These are phyloP conservation scores for Trichoplusia ni DNA, from an alignment of 1,140 invertebrate species.

Conservation along the genomic window DNA sequence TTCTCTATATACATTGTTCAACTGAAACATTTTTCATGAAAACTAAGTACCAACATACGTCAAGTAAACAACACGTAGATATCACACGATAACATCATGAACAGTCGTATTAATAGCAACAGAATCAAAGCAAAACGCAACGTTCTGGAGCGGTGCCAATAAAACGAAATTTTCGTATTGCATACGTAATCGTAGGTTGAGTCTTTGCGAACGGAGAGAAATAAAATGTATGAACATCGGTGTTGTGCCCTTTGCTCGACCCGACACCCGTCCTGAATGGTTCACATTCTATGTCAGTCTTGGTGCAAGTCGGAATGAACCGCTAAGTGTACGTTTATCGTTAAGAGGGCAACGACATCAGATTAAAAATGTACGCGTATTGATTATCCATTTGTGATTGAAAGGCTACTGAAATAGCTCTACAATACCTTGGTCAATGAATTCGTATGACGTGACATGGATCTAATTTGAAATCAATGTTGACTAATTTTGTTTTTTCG, in stretches of 20 bases:
- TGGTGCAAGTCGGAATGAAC: background rate
- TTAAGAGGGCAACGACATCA: conserved; percentile 20
- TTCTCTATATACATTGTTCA: background rate
- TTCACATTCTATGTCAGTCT: background rate
- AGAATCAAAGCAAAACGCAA: conserved; percentile 57
- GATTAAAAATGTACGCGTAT: conserved; percentile 29
- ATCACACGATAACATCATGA: conserved; percentile 49
- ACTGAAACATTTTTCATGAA: conserved; percentile 1
- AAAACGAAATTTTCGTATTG: conserved; percentile 48
- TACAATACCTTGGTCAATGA: conserved; percentile 7
- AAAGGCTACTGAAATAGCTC: conserved; percentile 1
- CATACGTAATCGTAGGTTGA: conserved; percentile 40
- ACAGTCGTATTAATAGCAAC: conserved; percentile 62
- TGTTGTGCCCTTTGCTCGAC: conserved; percentile 14
- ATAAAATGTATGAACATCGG: background rate
- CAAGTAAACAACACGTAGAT: conserved; percentile 42
- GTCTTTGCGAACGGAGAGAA: conserved; percentile 1
- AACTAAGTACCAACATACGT: conserved; percentile 11
- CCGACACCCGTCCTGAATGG: conserved; percentile 2
- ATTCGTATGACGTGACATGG: too few relatives aligned
- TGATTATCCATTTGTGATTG: conserved; percentile 22
- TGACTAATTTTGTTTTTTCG: too few relatives aligned
- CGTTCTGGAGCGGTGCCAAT: conserved; percentile 49
- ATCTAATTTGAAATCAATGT: too few relatives aligned
- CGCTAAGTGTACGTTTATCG: background rate